phyloP scores from a whole-genome alignment of 1,140 invertebrate species.

The Euschistus heros region DNA sequence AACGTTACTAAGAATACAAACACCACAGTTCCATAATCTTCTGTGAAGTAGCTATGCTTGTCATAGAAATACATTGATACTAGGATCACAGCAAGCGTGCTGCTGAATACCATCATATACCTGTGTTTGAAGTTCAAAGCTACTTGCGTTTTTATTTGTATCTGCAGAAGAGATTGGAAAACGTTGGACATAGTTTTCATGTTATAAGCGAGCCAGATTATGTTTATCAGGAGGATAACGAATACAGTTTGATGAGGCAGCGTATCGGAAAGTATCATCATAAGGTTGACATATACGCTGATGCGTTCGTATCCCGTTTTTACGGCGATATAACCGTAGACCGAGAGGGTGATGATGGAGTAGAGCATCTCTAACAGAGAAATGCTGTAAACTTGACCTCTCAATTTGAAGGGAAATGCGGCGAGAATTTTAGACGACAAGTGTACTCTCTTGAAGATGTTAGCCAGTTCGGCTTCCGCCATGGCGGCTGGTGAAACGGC shows the following conservation, averaged over 20 bases:
- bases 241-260: background rate
- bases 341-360: no score
- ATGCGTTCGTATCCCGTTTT: no score
- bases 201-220: constrained; percentile 4
- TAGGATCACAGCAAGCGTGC: background rate
- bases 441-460: no score
- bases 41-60: background rate
- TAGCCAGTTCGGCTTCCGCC: no score
- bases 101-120: background rate
- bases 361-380: no score
- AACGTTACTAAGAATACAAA: background rate
- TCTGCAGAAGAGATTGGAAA: background rate
- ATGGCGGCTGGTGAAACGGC: no score
- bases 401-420: no score
- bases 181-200: background rate
- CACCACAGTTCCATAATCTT: background rate
- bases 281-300: no score
- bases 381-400: no score
- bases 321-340: no score
- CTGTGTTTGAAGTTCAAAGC: background rate
- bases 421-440: no score
- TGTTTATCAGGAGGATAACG: background rate
- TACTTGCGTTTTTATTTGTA: background rate
- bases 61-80: background rate
- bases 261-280: no score